phyloP scores from a whole-genome alignment of 2,888 invertebrate genomes.

The Ichneumoninae sp. region DNA sequence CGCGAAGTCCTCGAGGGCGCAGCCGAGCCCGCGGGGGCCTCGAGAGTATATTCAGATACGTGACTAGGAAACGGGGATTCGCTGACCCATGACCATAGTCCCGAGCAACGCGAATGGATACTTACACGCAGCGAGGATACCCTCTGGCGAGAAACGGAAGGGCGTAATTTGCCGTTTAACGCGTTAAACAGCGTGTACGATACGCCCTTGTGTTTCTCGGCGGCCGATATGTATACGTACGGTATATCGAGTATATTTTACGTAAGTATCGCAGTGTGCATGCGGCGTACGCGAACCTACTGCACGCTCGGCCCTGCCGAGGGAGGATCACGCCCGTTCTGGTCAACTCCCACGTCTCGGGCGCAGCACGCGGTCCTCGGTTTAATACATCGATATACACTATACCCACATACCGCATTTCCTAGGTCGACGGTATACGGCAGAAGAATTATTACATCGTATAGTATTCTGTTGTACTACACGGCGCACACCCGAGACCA shows the following conservation, averaged over 20 bases:
- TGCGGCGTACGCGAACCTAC: slow-evolving; percentile 21
- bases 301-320: slow-evolving; percentile 58
- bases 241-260: slow-evolving; percentile 22
- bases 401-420: slow-evolving; percentile 17
- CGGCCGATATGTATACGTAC: slow-evolving; percentile 14
- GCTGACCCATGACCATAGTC: slow-evolving; percentile 82
- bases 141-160: neutral
- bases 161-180: neutral
- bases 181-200: neutral
- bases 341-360: slow-evolving; percentile 76
- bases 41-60: slow-evolving; percentile 79
- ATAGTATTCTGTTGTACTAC: neutral
- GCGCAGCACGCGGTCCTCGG: slow-evolving; percentile 63
- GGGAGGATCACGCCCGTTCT: slow-evolving; percentile 76
- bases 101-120: slow-evolving; percentile 62
- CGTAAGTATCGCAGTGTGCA: slow-evolving; percentile 35
- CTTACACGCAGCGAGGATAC: slow-evolving; percentile 5
- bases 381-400: slow-evolving; percentile 35
- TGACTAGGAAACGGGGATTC: slow-evolving; percentile 82
- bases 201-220: neutral
- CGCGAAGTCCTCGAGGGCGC: slow-evolving; percentile 46
- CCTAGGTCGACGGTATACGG: slow-evolving; percentile 20
- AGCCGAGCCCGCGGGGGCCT: slow-evolving; percentile 60
- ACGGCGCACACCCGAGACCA: slow-evolving; percentile 13
- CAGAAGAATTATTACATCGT: slow-evolving; percentile 46